phyloP scores from a whole-genome alignment of 2,888 invertebrate genomes.

The Conomelus anceps region DNA sequence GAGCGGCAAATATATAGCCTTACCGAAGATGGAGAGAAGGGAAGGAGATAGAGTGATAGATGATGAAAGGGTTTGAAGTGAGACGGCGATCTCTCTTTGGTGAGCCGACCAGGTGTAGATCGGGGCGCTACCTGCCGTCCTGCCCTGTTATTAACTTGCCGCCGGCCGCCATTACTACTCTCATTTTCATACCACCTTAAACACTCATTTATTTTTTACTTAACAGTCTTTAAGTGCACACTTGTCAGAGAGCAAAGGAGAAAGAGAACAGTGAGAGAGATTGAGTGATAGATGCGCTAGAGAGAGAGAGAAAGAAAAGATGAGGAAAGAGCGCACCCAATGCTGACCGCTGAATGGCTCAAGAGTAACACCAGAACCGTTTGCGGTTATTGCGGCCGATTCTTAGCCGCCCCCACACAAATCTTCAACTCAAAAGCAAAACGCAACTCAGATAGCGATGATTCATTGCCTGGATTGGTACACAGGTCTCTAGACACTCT shows the following conservation, averaged over 20 bases:
- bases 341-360: neutral
- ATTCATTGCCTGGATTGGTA: neutral
- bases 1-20: neutral
- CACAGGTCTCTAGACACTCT: neutral
- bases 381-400: neutral
- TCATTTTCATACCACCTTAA: slow-evolving; percentile 13
- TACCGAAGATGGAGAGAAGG: neutral
- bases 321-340: neutral
- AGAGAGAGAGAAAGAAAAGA: neutral
- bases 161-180: slow-evolving; percentile 20
- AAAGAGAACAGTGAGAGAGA: neutral
- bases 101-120: neutral
- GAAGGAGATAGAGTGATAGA: neutral
- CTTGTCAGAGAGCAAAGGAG: neutral
- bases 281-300: neutral
- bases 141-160: slow-evolving; percentile 39
- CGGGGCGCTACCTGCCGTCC: slow-evolving; percentile 46
- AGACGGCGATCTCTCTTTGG: neutral
- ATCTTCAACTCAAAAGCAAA: neutral
- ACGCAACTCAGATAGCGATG: neutral
- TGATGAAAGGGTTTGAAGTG: neutral
- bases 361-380: neutral
- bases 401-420: neutral
- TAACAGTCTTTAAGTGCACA: slow-evolving; percentile 4
- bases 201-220: slow-evolving; percentile 9